Evolutionary conservation across 2,113 vertebrate species (phyloP), one percentile per base, ranked within the genome.

Genomic region (Apus apus): DNA sequence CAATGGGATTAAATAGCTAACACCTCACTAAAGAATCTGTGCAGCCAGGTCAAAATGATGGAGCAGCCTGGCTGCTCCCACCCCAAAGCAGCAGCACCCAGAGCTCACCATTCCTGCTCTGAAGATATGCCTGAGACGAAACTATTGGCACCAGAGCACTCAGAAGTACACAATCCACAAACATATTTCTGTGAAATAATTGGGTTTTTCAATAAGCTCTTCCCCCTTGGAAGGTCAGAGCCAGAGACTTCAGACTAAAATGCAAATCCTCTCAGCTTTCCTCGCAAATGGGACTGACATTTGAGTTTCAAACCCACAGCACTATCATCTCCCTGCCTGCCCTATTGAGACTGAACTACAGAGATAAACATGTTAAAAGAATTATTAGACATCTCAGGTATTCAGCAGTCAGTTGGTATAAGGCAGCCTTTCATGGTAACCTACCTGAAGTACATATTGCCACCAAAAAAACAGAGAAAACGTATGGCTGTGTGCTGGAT

Each of bases 401-500:
- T 78, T 34, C 66, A 77, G 82, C 21, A 77, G 29, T 9, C 61
- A 13, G 30, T 75, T 87, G 66, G 18, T 80, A 40, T 75, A 57
- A 66, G 8, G 5, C 22, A 75, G 30, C 10, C 15, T 5, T 64
- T 92, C 67, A 51, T 9, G 40, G 36, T 46, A 91, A 72, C 21
- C 26, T 65, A 38, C 14, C 43, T 65, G 78, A 21, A 25, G 19
- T 34, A 22, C 12, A 50, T 29, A 54, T 77, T 7, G 23, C 10
- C 46, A 76, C 3, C 1, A 54, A 65, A 81, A 87, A 85, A 29
- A 26, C 23, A 25, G 15, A 86, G 51, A 92, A 87, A 86, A 32
- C 29, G 90, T 40, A 66, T 26, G 30, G 34, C 90, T 96, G 72
- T 56, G 77, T 94, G 89, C 76, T 92, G 70, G 94, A 89, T 75